phyloP scores from a whole-genome alignment of 2,888 invertebrate species.

The Bhutanitis thaidina region DNA sequence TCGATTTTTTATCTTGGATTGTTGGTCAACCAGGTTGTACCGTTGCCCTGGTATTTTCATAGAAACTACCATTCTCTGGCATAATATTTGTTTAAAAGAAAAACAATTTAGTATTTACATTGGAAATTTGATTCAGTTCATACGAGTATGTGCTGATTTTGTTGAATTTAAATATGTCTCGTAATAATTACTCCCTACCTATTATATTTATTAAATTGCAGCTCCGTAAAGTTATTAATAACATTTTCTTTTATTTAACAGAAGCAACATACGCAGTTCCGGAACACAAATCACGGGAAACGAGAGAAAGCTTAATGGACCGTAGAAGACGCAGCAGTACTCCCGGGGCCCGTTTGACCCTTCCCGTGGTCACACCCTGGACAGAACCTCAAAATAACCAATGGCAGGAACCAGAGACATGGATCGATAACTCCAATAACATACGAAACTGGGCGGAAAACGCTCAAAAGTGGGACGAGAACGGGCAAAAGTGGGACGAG shows the following conservation, averaged over 20 bases:
- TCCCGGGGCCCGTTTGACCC: conserved; percentile 57
- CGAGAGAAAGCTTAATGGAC: conserved; percentile 58
- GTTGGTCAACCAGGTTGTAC: too few relatives aligned
- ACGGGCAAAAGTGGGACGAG: conserved; percentile 44
- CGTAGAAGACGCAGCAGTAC: conserved; percentile 63
- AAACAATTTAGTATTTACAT: too few relatives aligned
- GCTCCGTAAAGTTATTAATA: too few relatives aligned
- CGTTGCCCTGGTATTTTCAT: too few relatives aligned
- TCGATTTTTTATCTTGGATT: too few relatives aligned
- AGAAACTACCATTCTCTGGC: too few relatives aligned
- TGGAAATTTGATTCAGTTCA: too few relatives aligned
- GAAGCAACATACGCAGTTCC: conserved; percentile 74
- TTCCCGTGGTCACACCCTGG: conserved; percentile 47
- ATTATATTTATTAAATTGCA: too few relatives aligned
- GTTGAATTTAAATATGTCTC: too few relatives aligned
- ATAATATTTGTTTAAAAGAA: too few relatives aligned
- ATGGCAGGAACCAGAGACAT: conserved; percentile 53
- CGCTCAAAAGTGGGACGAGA: conserved; percentile 51
- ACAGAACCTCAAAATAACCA: conserved; percentile 38
- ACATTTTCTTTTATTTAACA: conserved; percentile 11
- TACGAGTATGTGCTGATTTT: too few relatives aligned
- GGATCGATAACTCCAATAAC: conserved; percentile 54
- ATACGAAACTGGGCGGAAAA: conserved; percentile 63
- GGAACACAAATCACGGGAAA: conserved; percentile 55
- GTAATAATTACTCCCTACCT: too few relatives aligned